phyloP scores from a whole-genome alignment of 23 tunicate species.

The Trididemnum miniatum region DNA sequence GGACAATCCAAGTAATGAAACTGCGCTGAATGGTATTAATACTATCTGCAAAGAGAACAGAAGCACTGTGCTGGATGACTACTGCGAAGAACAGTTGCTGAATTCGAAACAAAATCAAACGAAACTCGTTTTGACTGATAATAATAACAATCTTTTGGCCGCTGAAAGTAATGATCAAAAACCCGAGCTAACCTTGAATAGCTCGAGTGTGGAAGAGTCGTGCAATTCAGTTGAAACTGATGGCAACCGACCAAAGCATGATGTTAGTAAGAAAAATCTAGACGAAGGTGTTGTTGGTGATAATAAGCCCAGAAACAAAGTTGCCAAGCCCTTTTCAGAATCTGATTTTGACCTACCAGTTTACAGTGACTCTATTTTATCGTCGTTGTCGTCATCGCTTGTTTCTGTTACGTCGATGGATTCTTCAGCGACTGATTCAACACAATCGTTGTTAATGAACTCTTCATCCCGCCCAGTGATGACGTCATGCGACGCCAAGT shows the following conservation, averaged over 20 bases:
- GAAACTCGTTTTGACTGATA: not conserved
- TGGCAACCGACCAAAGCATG: not conserved
- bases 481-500: not conserved
- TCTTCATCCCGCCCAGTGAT: not conserved
- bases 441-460: constrained; percentile 1
- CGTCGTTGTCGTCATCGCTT: constrained; percentile 42
- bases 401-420: constrained; percentile 45
- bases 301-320: not conserved
- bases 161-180: not conserved
- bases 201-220: not conserved
- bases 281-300: not conserved
- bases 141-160: not conserved
- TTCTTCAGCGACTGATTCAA: constrained; percentile 40
- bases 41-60: not conserved
- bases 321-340: not conserved
- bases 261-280: not conserved
- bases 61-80: not conserved
- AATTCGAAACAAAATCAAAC: too few species aligned
- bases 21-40: constrained; percentile 8
- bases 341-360: not conserved
- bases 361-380: constrained; percentile 2
- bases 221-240: too few species aligned
- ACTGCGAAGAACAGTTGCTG: too few species aligned
- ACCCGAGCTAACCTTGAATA: not conserved
- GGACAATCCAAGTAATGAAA: not conserved